Evolutionary conservation across 2,888 invertebrate genomes (phyloP).

Genomic region (Pteria penguin): DNA sequence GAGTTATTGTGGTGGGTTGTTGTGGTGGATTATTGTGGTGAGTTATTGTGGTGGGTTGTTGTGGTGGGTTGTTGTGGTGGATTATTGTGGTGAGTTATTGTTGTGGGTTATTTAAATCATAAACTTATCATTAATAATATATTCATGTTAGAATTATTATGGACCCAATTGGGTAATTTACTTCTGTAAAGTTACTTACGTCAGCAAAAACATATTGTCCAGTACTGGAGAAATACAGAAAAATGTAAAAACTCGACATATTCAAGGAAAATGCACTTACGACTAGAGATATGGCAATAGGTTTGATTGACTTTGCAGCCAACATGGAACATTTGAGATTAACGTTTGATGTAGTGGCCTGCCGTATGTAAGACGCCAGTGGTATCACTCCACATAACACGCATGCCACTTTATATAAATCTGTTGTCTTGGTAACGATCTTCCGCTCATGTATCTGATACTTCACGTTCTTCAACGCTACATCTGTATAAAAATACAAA

Average conservation of each 20-base stretch:
- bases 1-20: too few relatives aligned
- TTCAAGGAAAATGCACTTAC: constrained; percentile 50
- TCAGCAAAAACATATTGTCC: too few relatives aligned
- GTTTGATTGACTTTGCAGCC: constrained; percentile 52
- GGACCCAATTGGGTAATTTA: background rate
- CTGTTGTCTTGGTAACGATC: constrained; percentile 45
- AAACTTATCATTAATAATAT: too few relatives aligned
- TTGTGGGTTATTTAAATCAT: too few relatives aligned
- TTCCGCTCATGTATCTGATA: constrained; percentile 28
- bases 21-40: too few relatives aligned
- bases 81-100: too few relatives aligned
- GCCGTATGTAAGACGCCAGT: constrained; percentile 57
- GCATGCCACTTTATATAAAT: constrained; percentile 60
- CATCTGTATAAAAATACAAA: constrained; percentile 37
- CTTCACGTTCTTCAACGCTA: constrained; percentile 48
- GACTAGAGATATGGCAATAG: constrained; percentile 64
- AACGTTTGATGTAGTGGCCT: constrained; percentile 37
- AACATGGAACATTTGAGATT: constrained; percentile 41
- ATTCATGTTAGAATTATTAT: too few relatives aligned
- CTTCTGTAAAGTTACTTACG: background rate
- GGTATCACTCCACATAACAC: constrained; percentile 53
- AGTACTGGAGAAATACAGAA: too few relatives aligned
- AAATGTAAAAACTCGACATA: too few relatives aligned
- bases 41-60: too few relatives aligned
- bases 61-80: too few relatives aligned